Percentiles rank a stretch among this genome's conserved stretches.
These are phyloP conservation scores for Polietes domitor DNA, from an alignment of 2,888 invertebrate species.

Conservation along the genomic window DNA sequence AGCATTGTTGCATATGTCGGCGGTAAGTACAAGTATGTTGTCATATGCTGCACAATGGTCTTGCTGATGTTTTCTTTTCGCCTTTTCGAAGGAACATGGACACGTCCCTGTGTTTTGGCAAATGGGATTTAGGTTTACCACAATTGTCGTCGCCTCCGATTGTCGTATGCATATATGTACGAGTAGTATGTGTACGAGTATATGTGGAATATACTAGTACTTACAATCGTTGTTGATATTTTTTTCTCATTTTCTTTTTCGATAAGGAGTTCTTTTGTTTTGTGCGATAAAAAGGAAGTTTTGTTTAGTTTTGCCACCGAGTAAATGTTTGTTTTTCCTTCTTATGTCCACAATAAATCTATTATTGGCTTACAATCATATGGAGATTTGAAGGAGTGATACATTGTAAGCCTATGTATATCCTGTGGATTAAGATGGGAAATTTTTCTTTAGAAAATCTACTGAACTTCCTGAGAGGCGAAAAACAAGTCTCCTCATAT, in stretches of 20 bases:
- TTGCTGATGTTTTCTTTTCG: conserved; percentile 23
- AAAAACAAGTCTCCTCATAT: no score
- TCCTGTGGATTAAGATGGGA: no score
- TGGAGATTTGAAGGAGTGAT: neutral
- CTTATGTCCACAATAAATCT: neutral
- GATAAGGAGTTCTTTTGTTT: neutral
- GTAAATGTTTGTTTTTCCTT: neutral
- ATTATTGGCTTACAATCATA: conserved; percentile 5
- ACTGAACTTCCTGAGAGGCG: no score
- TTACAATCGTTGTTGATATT: neutral
- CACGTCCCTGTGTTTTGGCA: conserved; percentile 28
- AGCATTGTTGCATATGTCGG: neutral
- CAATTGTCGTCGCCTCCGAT: conserved; percentile 37
- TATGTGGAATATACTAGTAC: no score
- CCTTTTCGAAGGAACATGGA: conserved; percentile 37
- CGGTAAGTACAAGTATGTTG: conserved; percentile 2
- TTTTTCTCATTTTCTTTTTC: neutral
- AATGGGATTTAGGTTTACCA: conserved; percentile 58
- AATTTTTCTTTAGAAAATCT: no score
- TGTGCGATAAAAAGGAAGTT: neutral
- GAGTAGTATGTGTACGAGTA: neutral
- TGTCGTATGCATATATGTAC: no score
- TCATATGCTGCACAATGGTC: neutral
- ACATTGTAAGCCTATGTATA: no score
- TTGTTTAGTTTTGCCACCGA: neutral